phyloP scores from a whole-genome alignment of 1,140 invertebrate species.

The Drosophila chauvacae region DNA sequence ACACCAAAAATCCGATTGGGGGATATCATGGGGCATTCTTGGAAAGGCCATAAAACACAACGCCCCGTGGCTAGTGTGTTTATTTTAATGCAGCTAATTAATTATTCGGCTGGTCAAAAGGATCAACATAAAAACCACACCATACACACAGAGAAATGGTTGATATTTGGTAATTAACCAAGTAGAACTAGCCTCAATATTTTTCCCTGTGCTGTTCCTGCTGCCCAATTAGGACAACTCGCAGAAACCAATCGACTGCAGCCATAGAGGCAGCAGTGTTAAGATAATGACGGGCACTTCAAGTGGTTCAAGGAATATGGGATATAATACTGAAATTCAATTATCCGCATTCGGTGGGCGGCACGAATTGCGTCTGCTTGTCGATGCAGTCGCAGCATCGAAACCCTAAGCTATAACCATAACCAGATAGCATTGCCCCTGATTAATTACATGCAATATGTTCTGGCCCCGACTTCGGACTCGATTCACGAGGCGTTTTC shows the following conservation, averaged over 20 bases:
- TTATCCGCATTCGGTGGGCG: constrained; percentile 48
- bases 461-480: constrained; percentile 30
- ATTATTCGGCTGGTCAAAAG: constrained; percentile 51
- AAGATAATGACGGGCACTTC: constrained; percentile 25
- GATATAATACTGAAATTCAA: constrained; percentile 59
- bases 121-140: constrained; percentile 52
- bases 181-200: background rate
- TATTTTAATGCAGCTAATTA: constrained; percentile 59
- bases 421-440: constrained; percentile 48
- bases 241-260: constrained; percentile 49
- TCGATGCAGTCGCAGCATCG: constrained; percentile 60
- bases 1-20: constrained; percentile 44
- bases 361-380: constrained; percentile 49
- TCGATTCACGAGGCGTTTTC: constrained; percentile 41
- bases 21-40: constrained; percentile 29
- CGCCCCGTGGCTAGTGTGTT: constrained; percentile 31
- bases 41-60: constrained; percentile 64
- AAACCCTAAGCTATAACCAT: constrained; percentile 28
- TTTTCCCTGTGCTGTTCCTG: background rate
- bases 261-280: constrained; percentile 4
- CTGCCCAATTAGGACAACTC: constrained; percentile 37
- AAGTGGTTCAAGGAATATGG: constrained; percentile 14
- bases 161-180: background rate
- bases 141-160: constrained; percentile 1
- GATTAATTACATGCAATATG: constrained; percentile 79